These are phyloP conservation scores for Siniperca knerii DNA, from an alignment of 2,113 vertebrate genomes.

Conservation along the genomic window DNA sequence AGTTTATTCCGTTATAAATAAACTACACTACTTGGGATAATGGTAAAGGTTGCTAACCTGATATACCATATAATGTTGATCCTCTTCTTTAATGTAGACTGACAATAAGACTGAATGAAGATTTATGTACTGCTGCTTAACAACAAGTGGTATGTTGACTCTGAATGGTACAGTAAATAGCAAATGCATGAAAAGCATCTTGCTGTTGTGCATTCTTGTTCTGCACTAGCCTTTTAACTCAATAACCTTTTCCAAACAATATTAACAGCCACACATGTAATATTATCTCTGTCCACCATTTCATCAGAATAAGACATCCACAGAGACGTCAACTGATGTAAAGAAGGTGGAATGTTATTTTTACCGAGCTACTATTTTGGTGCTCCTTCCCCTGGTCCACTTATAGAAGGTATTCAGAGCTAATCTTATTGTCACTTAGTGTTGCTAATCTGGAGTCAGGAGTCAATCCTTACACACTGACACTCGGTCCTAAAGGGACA, in stretches of 20 bases:
- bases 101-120: neutral
- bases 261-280: slow-evolving; percentile 10
- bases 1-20: neutral
- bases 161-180: neutral
- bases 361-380: slow-evolving; percentile 58
- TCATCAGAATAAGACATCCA: slow-evolving; percentile 15
- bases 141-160: neutral
- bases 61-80: neutral
- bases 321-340: slow-evolving; percentile 8
- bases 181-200: slow-evolving; percentile 1
- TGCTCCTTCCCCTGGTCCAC: slow-evolving; percentile 54
- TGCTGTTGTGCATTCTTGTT: neutral
- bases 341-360: slow-evolving; percentile 26
- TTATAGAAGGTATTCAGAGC: slow-evolving; percentile 70
- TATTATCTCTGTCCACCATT: neutral
- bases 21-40: neutral
- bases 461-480: slow-evolving; percentile 60
- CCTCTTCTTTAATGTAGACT: neutral
- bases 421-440: slow-evolving; percentile 72
- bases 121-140: neutral
- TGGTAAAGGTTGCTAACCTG: neutral
- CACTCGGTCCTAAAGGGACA: slow-evolving; percentile 21
- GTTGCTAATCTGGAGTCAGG: slow-evolving; percentile 73
- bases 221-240: slow-evolving; percentile 2
- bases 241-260: slow-evolving; percentile 32